Conservation (phyloP, 2,797 vertebrate genomes). For the Gouania willdenowi region DNA sequence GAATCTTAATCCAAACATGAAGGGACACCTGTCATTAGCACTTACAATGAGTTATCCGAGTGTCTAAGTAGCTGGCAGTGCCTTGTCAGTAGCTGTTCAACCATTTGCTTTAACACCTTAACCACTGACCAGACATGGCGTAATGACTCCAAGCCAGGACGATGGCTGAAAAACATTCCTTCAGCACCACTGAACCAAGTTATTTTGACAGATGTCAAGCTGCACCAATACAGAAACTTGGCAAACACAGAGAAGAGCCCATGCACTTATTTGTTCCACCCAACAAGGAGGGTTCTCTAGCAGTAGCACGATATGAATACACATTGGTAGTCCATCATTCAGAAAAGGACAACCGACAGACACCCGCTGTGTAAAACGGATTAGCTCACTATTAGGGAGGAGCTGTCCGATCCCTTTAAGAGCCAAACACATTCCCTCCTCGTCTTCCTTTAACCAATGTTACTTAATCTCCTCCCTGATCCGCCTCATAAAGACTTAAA, state of each 20-base stretch:
- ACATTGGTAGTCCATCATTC: conserved; percentile 23
- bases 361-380: conserved; percentile 56
- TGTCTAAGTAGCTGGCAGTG: conserved; percentile 36
- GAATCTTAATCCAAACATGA: conserved; percentile 36
- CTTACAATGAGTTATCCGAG: conserved; percentile 46
- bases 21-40: conserved; percentile 59
- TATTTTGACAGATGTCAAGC: conserved; percentile 48
- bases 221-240: conserved; percentile 23
- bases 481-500: conserved; percentile 59
- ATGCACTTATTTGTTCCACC: too few species aligned
- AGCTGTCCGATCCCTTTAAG: conserved; percentile 65
- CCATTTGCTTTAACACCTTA: conserved; percentile 21
- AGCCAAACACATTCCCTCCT: conserved; percentile 59
- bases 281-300: too few species aligned
- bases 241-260: conserved; percentile 32
- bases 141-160: background rate
- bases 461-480: conserved; percentile 59
- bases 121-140: conserved; percentile 11
- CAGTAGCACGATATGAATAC: too few species aligned
- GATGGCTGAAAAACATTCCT: conserved; percentile 5
- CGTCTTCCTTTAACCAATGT: conserved; percentile 54
- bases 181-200: conserved; percentile 11
- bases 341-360: conserved; percentile 36
- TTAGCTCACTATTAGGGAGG: conserved; percentile 60
- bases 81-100: conserved; percentile 11